Percentiles rank a stretch among this genome's conserved stretches.
Evolutionary conservation across 2,888 invertebrate species (phyloP).

Genomic region (Ptilodon capucinus): DNA sequence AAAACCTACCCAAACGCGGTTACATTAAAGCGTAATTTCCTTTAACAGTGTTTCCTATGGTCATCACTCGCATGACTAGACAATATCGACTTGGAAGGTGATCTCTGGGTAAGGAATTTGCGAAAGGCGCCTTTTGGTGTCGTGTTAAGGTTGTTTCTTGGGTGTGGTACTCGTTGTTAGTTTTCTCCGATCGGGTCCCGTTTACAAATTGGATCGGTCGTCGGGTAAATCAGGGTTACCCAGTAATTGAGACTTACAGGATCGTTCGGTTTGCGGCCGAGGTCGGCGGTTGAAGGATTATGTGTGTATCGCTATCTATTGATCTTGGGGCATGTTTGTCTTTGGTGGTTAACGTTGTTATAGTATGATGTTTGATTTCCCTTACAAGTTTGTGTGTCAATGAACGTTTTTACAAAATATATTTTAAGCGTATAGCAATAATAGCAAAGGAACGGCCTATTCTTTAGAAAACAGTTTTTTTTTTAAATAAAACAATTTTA

Average conservation of each 20-base stretch:
- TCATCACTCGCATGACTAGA: constrained; percentile 81
- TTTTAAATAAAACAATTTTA: too few relatives aligned
- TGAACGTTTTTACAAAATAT: constrained; percentile 14
- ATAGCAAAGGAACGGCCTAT: too few relatives aligned
- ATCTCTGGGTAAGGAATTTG: constrained; percentile 23
- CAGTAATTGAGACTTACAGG: constrained; percentile 81
- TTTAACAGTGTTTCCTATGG: constrained; percentile 48
- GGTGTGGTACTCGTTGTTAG: constrained; percentile 39
- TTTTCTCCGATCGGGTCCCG: constrained; percentile 74
- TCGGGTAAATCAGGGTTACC: constrained; percentile 77
- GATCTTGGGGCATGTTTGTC: constrained; percentile 53
- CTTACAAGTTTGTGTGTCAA: neutral
- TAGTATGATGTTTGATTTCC: neutral
- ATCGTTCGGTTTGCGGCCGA: constrained; percentile 69
- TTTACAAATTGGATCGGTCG: constrained; percentile 81
- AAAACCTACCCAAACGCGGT: constrained; percentile 39
- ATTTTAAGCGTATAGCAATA: too few relatives aligned
- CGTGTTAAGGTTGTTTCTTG: constrained; percentile 32
- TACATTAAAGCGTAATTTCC: constrained; percentile 41
- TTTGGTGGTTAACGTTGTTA: constrained; percentile 24
- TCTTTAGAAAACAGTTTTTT: too few relatives aligned
- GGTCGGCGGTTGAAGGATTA: constrained; percentile 76
- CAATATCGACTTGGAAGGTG: constrained; percentile 77
- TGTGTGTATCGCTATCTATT: constrained; percentile 67
- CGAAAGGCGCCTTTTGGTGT: constrained; percentile 11